Evolutionary conservation across 2,888 invertebrate species (phyloP).

Genomic region (Empis stercorea): DNA sequence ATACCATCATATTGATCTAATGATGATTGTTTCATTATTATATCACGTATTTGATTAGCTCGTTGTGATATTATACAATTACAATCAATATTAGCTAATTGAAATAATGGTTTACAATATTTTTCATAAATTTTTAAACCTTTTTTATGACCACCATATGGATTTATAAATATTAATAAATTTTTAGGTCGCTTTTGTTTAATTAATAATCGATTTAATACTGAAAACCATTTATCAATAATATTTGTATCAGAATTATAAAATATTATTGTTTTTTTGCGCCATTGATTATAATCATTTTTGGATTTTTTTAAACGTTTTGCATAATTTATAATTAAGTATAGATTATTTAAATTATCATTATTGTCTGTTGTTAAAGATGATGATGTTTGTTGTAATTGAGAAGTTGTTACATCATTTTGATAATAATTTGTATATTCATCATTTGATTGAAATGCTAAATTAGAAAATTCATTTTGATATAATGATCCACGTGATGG

Average conservation of each 20-base stretch:
- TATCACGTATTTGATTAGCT: constrained; percentile 64
- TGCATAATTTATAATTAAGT: constrained; percentile 48
- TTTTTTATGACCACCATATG: constrained; percentile 65
- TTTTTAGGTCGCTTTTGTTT: constrained; percentile 47
- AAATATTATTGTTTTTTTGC: constrained; percentile 42
- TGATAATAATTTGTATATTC: not conserved
- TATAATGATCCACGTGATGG: not conserved
- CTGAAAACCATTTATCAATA: constrained; percentile 49
- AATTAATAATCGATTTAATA: constrained; percentile 36
- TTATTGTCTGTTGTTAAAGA: constrained; percentile 11
- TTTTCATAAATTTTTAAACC: constrained; percentile 61
- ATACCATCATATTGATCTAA: constrained; percentile 52
- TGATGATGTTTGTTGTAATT: not conserved
- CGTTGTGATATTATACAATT: constrained; percentile 57
- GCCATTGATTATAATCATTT: constrained; percentile 43
- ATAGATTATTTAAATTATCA: constrained; percentile 32
- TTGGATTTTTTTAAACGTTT: constrained; percentile 33
- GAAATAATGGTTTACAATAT: constrained; percentile 52
- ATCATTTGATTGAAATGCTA: not conserved
- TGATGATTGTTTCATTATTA: constrained; percentile 42
- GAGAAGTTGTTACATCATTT: constrained; percentile 16
- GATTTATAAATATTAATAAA: constrained; percentile 69
- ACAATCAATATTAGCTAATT: constrained; percentile 50
- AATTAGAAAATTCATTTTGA: not conserved
- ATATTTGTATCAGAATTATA: constrained; percentile 46